These are phyloP conservation scores for Lydus trimaculatus DNA, from an alignment of 2,888 invertebrate genomes.

Conservation along the genomic window DNA sequence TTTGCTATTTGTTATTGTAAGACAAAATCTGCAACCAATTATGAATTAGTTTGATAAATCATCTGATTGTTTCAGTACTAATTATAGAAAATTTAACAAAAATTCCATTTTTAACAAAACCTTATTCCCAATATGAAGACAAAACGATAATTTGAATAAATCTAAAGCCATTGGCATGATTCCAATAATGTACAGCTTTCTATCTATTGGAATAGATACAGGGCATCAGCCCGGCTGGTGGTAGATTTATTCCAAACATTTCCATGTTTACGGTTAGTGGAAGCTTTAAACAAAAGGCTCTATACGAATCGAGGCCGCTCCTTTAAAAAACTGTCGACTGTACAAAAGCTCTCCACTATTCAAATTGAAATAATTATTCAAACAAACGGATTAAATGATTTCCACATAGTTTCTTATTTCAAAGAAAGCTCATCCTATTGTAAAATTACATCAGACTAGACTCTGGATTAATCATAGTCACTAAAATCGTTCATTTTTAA, in stretches of 20 bases:
- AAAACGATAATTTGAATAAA: constrained; percentile 20
- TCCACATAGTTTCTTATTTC: too few relatives aligned
- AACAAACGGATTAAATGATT: too few relatives aligned
- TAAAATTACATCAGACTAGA: too few relatives aligned
- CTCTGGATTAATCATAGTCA: too few relatives aligned
- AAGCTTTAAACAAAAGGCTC: background rate
- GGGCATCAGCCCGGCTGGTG: constrained; percentile 3
- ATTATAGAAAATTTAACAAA: background rate
- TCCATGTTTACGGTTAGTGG: constrained; percentile 12
- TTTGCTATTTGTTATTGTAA: constrained; percentile 20
- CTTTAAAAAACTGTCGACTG: background rate
- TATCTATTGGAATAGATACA: constrained; percentile 12
- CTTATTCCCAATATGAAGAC: background rate
- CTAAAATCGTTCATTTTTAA: background rate
- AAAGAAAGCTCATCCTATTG: too few relatives aligned
- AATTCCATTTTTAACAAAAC: constrained; percentile 11
- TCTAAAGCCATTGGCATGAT: background rate
- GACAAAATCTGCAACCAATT: constrained; percentile 16
- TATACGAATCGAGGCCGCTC: background rate
- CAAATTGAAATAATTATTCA: background rate
- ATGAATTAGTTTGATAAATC: background rate
- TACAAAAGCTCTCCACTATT: background rate
- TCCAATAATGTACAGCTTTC: constrained; percentile 14
- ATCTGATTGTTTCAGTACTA: background rate
- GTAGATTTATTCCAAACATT: constrained; percentile 22